Percentiles rank a stretch among this genome's conserved stretches.
Conservation (phyloP, 2,888 invertebrate genomes). For the Ornithoptera alexandrae region DNA sequence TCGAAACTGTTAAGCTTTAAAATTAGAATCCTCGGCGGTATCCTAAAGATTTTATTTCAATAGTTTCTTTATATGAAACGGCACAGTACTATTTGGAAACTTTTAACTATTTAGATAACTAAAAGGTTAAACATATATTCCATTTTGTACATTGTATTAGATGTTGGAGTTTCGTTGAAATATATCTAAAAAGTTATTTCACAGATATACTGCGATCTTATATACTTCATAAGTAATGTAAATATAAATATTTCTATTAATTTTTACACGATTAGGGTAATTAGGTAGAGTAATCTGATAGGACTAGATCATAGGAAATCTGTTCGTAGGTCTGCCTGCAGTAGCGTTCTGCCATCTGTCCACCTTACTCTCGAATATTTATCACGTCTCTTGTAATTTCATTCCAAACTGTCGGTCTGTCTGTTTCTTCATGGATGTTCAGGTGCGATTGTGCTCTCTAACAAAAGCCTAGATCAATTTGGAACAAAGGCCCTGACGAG, state of each 20-base stretch:
- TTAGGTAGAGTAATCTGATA: constrained; percentile 12
- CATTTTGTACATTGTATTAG: too few species aligned
- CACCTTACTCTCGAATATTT: constrained; percentile 36
- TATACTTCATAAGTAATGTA: constrained; percentile 23
- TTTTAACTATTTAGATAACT: too few species aligned
- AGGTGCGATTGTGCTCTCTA: too few species aligned
- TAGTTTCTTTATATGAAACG: too few species aligned
- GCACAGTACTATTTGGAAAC: too few species aligned
- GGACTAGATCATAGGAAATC: constrained; percentile 23
- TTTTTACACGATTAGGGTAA: constrained; percentile 28
- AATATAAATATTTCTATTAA: constrained; percentile 23
- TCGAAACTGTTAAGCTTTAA: constrained; percentile 19
- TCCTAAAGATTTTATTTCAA: background rate
- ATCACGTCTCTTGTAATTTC: background rate
- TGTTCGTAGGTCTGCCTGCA: constrained; percentile 36
- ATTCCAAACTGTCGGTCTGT: too few species aligned
- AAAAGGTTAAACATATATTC: too few species aligned
- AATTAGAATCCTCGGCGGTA: constrained; percentile 6
- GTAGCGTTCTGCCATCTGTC: constrained; percentile 56
- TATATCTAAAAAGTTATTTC: too few species aligned
- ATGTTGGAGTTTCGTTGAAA: too few species aligned
- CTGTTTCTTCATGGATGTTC: too few species aligned
- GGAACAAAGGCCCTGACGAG: too few species aligned
- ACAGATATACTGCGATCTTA: constrained; percentile 12
- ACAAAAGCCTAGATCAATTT: too few species aligned